These are phyloP conservation scores for cat (Felis catus) DNA, from an alignment of 2,113 vertebrate species.

Conservation along the genomic window DNA sequence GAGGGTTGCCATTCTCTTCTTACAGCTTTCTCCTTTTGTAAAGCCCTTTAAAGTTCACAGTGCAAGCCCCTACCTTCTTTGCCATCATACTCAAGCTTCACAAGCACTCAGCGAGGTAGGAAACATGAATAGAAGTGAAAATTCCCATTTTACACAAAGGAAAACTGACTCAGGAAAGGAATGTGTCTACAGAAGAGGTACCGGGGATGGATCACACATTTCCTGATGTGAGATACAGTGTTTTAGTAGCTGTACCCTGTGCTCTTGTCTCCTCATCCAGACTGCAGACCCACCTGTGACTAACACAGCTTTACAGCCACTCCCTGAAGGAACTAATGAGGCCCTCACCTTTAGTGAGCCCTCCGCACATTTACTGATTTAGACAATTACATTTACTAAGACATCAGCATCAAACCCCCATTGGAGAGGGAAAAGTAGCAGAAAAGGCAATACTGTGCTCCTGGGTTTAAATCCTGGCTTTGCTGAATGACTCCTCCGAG, in stretches of 20 bases:
- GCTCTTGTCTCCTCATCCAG: background rate
- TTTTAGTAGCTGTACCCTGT: background rate
- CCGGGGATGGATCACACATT: background rate
- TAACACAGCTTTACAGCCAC: background rate
- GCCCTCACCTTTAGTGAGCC: rapidly evolving
- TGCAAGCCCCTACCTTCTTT: background rate
- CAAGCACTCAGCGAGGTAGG: background rate
- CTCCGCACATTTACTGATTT: background rate
- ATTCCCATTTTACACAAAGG: background rate
- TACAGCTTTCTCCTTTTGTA: background rate
- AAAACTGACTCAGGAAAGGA: background rate
- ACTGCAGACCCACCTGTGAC: background rate
- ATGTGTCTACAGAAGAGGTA: background rate
- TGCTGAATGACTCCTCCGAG: background rate
- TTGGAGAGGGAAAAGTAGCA: background rate
- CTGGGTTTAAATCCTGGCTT: background rate
- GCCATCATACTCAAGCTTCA: background rate
- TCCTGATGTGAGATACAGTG: background rate
- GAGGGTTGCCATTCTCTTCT: background rate
- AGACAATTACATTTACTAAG: background rate
- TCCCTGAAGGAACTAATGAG: rapidly evolving
- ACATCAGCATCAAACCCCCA: background rate
- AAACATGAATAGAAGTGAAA: background rate
- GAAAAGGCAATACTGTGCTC: background rate
- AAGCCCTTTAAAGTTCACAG: background rate